phyloP scores from a whole-genome alignment of 2,888 invertebrate species.

The Tanypteryx hageni region DNA sequence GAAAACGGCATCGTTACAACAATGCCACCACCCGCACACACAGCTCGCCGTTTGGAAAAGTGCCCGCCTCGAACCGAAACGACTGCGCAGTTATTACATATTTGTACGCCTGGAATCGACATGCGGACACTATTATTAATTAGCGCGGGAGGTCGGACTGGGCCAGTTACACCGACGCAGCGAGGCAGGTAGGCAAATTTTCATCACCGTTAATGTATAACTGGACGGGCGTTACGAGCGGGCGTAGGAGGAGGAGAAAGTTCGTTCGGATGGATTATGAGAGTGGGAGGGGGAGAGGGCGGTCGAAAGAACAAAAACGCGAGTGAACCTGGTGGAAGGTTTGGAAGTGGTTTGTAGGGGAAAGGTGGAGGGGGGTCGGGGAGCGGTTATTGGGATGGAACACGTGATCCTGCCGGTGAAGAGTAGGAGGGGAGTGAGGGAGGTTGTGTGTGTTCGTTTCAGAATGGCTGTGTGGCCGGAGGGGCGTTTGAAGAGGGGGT shows the following conservation, averaged over 20 bases:
- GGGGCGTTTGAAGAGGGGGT: neutral
- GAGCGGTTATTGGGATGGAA: neutral
- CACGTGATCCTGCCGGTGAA: neutral
- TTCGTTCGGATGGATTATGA: neutral
- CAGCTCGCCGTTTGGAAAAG: neutral
- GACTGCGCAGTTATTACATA: neutral
- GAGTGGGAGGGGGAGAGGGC: neutral
- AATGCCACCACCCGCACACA: neutral
- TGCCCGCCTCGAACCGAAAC: neutral
- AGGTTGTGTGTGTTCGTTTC: neutral
- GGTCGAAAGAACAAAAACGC: too few relatives aligned
- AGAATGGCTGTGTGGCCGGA: neutral
- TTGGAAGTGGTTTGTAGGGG: too few relatives aligned
- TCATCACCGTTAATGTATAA: constrained; percentile 28
- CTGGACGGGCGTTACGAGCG: neutral
- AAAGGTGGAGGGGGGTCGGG: too few relatives aligned
- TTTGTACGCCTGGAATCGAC: constrained; percentile 23
- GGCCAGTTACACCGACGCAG: neutral
- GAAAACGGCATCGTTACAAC: neutral
- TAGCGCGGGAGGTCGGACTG: constrained; percentile 2
- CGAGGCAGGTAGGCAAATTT: constrained; percentile 13
- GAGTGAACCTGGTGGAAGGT: too few relatives aligned
- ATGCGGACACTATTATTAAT: constrained; percentile 27
- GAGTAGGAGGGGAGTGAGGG: neutral
- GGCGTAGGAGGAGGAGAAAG: neutral